Base-by-base conservation (phyloP, 2,797 vertebrate species). In the Aselliscus stoliczkanus region DNA sequence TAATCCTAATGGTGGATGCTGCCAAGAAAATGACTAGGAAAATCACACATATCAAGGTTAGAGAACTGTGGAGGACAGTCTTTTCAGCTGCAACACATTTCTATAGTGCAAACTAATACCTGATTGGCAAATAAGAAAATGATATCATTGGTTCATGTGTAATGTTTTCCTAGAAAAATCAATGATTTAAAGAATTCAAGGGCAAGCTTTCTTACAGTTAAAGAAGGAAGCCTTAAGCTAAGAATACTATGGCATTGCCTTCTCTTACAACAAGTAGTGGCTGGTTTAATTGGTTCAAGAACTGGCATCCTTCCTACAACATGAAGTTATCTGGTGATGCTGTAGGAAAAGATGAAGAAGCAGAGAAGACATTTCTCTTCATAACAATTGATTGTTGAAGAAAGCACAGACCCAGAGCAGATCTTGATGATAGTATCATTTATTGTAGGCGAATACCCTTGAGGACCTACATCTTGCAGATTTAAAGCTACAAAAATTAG, bases 11-110 rank as follows among this genome's bases (percentile, higher is more conserved):
- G 12, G 12, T 81, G 37, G 12, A 21, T 77, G 12, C 60, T 95
- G 56, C 62, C 88, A 94, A 91, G 60, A 94, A 92, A 96, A 80
- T 91, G 34, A 52, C 56, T 60, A 29, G 47, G 47, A 81, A 94
- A 79, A 80, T 58, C 62, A 79, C 60, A 14, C 15, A 67, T 90
- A 67, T 88, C 13, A 85, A 89, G 60, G 39, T 75, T 77, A 90
- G 52, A 87, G 67, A 96, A 88, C 37, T 64, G 42, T 9, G 52
- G 39, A 83, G 4, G 52, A 31, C 7, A 17, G 27, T 54, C 18
- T 93, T 80, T 92, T 87, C 37, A 86, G 23, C 54, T 90, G 27
- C 12, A 83, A 44, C 56, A 72, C 18, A 31, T 60, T 84, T 88
- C 73, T 86, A 3, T 81, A 73, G 34, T 85, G 52, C 58, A 93